These are phyloP conservation scores for Arctocebus calabarensis DNA, from an alignment of 2,797 vertebrate genomes.

Conservation along the genomic window DNA sequence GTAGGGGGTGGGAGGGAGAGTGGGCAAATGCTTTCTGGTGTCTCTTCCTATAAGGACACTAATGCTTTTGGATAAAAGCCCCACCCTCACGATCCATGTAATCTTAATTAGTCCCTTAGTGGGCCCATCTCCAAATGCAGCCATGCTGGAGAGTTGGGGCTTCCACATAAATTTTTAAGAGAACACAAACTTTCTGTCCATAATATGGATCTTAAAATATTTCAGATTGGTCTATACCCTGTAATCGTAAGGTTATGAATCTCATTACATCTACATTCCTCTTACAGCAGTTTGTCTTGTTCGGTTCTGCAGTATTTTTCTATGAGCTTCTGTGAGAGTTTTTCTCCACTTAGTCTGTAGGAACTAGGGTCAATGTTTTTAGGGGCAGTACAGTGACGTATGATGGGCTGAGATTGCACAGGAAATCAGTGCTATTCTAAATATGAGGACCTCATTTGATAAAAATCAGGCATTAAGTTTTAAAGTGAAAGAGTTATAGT, in stretches of 20 bases:
- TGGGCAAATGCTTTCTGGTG: neutral
- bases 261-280: neutral
- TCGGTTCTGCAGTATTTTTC: neutral
- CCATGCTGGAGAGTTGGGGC: neutral
- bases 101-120: neutral
- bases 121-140: neutral
- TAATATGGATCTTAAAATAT: neutral
- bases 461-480: conserved; percentile 21
- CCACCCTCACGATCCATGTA: neutral
- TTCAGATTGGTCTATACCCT: neutral
- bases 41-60: conserved; percentile 10
- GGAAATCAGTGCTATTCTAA: neutral
- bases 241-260: neutral
- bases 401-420: neutral
- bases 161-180: neutral
- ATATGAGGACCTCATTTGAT: neutral
- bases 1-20: neutral
- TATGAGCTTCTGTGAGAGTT: neutral
- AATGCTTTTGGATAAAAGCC: neutral
- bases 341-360: neutral
- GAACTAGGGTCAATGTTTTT: neutral
- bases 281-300: neutral
- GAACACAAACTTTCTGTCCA: neutral
- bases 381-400: neutral
- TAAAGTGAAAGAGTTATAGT: neutral